Evolutionary conservation across 2,797 vertebrate genomes (phyloP), one percentile per base, ranked within the genome.

Genomic region (Ptychadena robeensis): DNA sequence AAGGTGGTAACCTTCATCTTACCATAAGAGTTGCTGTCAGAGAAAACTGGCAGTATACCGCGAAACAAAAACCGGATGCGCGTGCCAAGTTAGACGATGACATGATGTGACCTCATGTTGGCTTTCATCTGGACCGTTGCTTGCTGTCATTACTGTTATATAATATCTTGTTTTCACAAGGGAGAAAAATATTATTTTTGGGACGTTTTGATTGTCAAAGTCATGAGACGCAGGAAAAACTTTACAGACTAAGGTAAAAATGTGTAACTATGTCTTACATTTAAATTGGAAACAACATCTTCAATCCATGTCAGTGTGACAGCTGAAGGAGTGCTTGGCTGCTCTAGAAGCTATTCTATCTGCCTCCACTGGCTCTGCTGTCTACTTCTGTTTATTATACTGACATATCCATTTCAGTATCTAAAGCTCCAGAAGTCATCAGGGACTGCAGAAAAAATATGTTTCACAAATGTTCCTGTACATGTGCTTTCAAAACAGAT

Each of bases 331-430:
- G 69, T 53, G 11, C 59, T 79, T 15, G 35, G 31, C 30, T 48
- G 66, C 48, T 68, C 44, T 28, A 35, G 61, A 44, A 84, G 64
- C 75, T 10, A 67, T 79, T 76, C 73, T 69, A 69, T 84, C 64
- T 79, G 75, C 71, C 72, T 73, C n/a, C 64, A 57, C 27, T 74
- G 28, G 65, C 73, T 68, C 63, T 74, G 63, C 82, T 79, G 76
- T 79, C 76, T 73, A 57, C 63, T 84, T 80, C 61, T 73, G 76
- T 84, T 84, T 84, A 68, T 67, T 73, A 78, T 73, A 79, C 76
- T 84, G 82, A 84, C 82, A 84, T 74, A 84, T 80, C 82, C 76
- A 84, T 84, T 80, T 74, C 76, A 68, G 76, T 84, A 73, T 84
- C 82, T 80, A 84, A 82, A 69, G 82, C 82, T 73, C 70, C 76